Base-by-base conservation (phyloP, 2,797 vertebrate species). In the Hemibagrus guttatus region DNA sequence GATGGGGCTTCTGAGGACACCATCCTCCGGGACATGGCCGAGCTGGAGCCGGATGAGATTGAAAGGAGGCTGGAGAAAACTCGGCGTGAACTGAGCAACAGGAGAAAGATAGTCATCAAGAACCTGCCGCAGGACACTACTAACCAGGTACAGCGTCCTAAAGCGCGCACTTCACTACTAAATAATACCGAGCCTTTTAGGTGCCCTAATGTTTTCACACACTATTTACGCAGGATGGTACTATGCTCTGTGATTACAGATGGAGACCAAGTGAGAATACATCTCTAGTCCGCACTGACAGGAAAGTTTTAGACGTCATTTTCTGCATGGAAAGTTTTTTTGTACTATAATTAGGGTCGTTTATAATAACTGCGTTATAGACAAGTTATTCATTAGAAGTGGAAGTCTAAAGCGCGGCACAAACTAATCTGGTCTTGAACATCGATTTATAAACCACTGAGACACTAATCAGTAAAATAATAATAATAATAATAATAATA, bases 91-190 rank as follows among this genome's bases (percentile, higher is more conserved):
- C 96, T 98, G 94, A 96, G 96, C 95, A 98, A 99, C 96, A 96
- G 98, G 94, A 96, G 98, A 93, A 99, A 99, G 91, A 97, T 99
- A 88, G 95, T 99, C 88, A 96, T 99, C 63, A 96, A 97, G 93
- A 98, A 98, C 95, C 97, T 99, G 94, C 97, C 97, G 85, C 95
- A 95, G 46, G 97, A 98, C 93, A 95, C 97, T 92, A 96, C 92
- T 84, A 98, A 96, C 96, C 97, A 99, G 98, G 98, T 99, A 93
- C 82, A 1, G 63, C 46, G 42, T n/a, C 6, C 59, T 21, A n/a
- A 28, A 11, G 14, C 12, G 59, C 81, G 35, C 58, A 6, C 46
- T 28, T n/a, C 68, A 39, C 13, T 17, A 59, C 54, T 46, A 4
- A 26, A 6, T 13, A 35, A 17, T 17, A 3, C 2, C 6, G 2